phyloP scores from a whole-genome alignment of 2,797 vertebrate species.

The Gouania willdenowi region DNA sequence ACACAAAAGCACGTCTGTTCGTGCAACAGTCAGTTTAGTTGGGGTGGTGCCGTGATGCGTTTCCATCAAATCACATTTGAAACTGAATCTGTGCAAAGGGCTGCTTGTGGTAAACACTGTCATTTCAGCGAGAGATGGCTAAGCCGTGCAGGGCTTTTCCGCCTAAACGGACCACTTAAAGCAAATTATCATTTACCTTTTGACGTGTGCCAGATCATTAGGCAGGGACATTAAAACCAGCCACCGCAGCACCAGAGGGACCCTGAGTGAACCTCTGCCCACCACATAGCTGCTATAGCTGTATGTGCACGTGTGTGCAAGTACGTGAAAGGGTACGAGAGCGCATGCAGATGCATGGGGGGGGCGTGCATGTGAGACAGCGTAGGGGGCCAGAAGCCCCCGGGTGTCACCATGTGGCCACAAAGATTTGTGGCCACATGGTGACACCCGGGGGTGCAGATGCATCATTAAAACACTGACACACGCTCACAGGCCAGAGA shows the following conservation, averaged over 20 bases:
- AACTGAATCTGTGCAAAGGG: conserved; percentile 62
- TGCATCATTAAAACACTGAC: conserved; percentile 80
- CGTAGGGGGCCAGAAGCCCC: conserved; percentile 74
- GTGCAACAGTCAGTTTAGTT: conserved; percentile 35
- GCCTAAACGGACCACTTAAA: conserved; percentile 83
- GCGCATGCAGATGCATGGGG: conserved; percentile 30
- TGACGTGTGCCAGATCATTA: conserved; percentile 81
- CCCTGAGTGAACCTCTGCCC: conserved; percentile 73
- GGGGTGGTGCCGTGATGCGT: conserved; percentile 20
- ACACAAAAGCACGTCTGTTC: conserved; percentile 39
- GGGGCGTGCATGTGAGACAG: conserved; percentile 55
- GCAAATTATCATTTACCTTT: conserved; percentile 84
- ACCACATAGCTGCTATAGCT: conserved; percentile 48
- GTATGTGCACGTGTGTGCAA: conserved; percentile 12
- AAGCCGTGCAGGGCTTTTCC: conserved; percentile 73
- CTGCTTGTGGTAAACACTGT: conserved; percentile 58
- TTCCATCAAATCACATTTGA: conserved; percentile 61
- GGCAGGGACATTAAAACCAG: conserved; percentile 82
- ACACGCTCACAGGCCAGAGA: conserved; percentile 65
- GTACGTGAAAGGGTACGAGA: conserved; percentile 16
- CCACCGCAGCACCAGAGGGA: conserved; percentile 77
- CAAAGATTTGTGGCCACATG: conserved; percentile 80
- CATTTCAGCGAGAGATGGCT: conserved; percentile 59
- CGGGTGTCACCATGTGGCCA: conserved; percentile 77
- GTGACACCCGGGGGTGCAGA: no score